Percentiles rank a stretch among this genome's conserved stretches.
These are phyloP conservation scores for Corbicula japonica DNA, from an alignment of 2,888 invertebrate genomes.

Conservation along the genomic window DNA sequence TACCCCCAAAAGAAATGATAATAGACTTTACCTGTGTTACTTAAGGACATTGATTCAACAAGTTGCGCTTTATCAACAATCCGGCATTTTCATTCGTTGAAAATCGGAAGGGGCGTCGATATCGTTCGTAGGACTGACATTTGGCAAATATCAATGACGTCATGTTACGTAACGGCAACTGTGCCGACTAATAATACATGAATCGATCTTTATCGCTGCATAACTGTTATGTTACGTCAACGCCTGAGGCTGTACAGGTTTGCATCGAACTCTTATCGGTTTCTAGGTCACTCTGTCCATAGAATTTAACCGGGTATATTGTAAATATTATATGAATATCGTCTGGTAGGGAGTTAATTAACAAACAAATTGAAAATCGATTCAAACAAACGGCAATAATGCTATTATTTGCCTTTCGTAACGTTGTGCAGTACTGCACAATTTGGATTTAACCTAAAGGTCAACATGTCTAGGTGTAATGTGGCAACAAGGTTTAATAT, in stretches of 20 bases:
- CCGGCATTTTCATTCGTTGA: conserved; percentile 39
- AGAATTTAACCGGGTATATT: conserved; percentile 6
- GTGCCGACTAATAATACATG: conserved; percentile 42
- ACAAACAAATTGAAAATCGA: conserved; percentile 1
- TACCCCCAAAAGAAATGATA: not conserved
- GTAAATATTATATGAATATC: conserved; percentile 28
- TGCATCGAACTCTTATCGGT: conserved; percentile 13
- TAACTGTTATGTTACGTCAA: conserved; percentile 50
- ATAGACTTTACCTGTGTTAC: conserved; percentile 41
- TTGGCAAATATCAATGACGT: conserved; percentile 48
- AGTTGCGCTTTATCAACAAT: conserved; percentile 34
- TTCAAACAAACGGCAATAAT: conserved; percentile 7
- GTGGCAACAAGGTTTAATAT: too few relatives aligned
- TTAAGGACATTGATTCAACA: conserved; percentile 47
- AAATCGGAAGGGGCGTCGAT: conserved; percentile 1
- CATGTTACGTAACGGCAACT: conserved; percentile 49
- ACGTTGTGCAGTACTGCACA: conserved; percentile 5
- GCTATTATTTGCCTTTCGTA: conserved; percentile 31
- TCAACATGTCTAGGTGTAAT: conserved; percentile 24
- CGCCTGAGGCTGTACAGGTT: conserved; percentile 41
- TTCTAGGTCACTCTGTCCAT: conserved; percentile 47
- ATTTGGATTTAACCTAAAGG: not conserved
- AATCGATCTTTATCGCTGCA: conserved; percentile 57
- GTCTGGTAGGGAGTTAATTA: conserved; percentile 36
- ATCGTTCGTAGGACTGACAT: conserved; percentile 39